A percentile compares a stretch with the other conserved stretches of the same genome.
Evolutionary conservation across 2,797 vertebrate genomes (phyloP).

Genomic region (Erethizon dorsatum): DNA sequence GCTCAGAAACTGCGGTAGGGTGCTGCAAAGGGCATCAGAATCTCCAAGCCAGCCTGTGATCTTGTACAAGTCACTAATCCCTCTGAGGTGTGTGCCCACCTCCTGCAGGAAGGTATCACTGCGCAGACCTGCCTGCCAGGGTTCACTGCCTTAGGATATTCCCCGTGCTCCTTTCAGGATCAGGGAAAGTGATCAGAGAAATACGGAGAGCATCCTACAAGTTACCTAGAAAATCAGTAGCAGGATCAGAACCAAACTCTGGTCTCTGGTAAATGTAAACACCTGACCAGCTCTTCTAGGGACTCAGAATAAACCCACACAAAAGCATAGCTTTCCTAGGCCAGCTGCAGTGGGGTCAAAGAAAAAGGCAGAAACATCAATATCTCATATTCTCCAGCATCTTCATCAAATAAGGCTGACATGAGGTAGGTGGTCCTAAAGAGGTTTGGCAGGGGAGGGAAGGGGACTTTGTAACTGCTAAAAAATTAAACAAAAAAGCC

Average conservation of each 20-base stretch:
- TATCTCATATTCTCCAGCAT: not conserved
- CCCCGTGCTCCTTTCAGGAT: not conserved
- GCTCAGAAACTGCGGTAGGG: not conserved
- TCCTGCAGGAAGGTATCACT: not conserved
- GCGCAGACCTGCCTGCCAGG: not conserved
- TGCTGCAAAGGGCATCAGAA: not conserved
- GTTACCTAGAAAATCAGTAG: not conserved
- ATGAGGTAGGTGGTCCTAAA: not conserved
- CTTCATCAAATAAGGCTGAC: not conserved
- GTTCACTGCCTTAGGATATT: not conserved
- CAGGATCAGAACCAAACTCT: constrained; percentile 37
- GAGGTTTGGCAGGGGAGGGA: not conserved
- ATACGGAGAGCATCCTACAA: constrained; percentile 35
- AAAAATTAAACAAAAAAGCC: not conserved
- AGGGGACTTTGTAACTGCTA: not conserved
- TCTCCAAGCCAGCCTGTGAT: not conserved
- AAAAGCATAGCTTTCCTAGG: not conserved
- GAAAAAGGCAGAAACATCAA: not conserved
- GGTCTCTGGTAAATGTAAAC: not conserved
- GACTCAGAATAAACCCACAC: not conserved
- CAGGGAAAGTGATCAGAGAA: constrained; percentile 25
- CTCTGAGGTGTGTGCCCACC: not conserved
- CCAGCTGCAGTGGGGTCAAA: not conserved
- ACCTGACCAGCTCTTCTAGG: not conserved
- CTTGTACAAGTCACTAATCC: not conserved